phyloP scores from a whole-genome alignment of 2,797 vertebrate genomes.

The Myiothlypis chrysogaster region DNA sequence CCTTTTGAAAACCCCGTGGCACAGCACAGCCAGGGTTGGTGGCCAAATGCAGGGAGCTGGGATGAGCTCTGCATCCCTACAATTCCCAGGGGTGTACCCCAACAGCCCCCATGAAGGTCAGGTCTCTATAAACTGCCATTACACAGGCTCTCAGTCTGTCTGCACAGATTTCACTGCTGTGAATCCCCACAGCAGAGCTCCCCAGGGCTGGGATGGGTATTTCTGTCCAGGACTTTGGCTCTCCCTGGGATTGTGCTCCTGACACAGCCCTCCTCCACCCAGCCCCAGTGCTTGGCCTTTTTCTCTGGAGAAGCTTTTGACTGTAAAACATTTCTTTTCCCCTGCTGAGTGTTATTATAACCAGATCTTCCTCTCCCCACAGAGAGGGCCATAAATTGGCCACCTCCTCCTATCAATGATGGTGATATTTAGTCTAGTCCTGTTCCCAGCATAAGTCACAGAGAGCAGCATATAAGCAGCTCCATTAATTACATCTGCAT shows the following conservation, averaged over 20 bases:
- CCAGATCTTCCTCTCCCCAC: neutral
- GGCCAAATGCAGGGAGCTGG: rapidly evolving
- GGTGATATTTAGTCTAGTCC: conserved; percentile 47
- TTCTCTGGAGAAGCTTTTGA: neutral
- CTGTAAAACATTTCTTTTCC: neutral
- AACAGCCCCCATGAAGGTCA: neutral
- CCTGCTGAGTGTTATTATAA: conserved; percentile 1
- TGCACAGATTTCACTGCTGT: neutral
- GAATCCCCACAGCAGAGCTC: neutral
- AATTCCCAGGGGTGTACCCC: neutral
- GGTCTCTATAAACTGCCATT: neutral
- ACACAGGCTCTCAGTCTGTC: neutral
- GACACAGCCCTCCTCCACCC: neutral
- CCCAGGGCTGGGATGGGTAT: neutral
- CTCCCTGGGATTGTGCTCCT: neutral
- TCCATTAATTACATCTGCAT: conserved; percentile 10
- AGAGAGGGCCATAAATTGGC: neutral
- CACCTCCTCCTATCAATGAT: neutral
- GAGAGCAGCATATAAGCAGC: neutral
- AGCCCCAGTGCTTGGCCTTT: neutral
- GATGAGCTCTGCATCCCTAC: neutral
- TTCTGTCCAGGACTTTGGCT: neutral
- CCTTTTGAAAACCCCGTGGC: neutral
- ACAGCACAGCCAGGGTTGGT: neutral
- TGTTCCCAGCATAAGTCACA: neutral